Base-by-base conservation (phyloP, 2,113 vertebrate genomes). In the Phylloscopus whistleri region DNA sequence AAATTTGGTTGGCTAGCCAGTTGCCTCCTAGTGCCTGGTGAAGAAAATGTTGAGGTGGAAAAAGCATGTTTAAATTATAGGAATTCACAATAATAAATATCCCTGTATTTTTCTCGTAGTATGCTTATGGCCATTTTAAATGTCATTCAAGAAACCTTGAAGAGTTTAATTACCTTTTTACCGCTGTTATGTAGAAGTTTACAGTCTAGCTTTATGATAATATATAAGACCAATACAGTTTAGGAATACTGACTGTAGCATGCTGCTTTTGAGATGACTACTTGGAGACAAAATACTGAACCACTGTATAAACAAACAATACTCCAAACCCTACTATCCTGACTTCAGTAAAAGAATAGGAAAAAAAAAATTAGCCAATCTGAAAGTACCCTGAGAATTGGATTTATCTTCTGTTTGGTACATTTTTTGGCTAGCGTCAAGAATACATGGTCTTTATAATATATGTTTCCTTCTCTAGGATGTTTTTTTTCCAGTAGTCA, bases 151-250 rank as follows among this genome's bases (percentile, higher is more conserved):
- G 35, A 86, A 78, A 46, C 16, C 7, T n/a, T n/a, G 21, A 17
- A 22, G 66, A 81, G 7, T 56, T 69, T 20, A 55, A 48, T 55
- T 8, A 8, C 4, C 31, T 46, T 59, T 35, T 75, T 52, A 41
- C 1, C 3, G 11, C 11, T 23, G 53, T 56, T 37, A 12, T 22
- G 10, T 22, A 31, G 41, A 64, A 14, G 15, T 63, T 88, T 75
- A 37, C 31, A 68, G 26, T 4, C 8, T 55, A 28, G 9, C 23
- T 55, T 68, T 60, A 33, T 39, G 14, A 26, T 51, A 63, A 27
- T 49, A 37, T 0, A 0, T 7, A 23, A 62, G 8, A 62, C 20
- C 2, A 35, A 4, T 37, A 21, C 5, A 62, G 0, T 53, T 78
- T 37, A 75, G 31, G 11, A 78, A 20, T 22, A 18, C 8, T 52